phyloP scores from a whole-genome alignment of 2,888 invertebrate genomes.

The Metacarcinus magister region DNA sequence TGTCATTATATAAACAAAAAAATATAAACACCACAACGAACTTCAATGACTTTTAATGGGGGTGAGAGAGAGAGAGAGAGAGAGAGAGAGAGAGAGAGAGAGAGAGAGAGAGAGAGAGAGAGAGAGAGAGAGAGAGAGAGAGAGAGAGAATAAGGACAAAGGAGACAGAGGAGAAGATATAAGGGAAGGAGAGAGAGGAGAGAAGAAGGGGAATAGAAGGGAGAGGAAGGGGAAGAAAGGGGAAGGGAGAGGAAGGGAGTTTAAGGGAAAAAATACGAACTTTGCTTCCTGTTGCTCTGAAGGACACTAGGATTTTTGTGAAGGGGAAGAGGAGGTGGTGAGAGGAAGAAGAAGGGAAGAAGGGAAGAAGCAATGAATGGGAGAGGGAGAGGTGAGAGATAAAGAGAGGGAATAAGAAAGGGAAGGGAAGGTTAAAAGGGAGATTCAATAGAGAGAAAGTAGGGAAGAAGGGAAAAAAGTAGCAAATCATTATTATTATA shows the following conservation, averaged over 20 bases:
- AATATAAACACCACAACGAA: no score
- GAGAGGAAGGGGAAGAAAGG: background rate
- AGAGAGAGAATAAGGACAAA: background rate
- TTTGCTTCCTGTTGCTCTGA: no score
- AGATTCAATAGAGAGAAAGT: background rate
- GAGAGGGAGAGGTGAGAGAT: background rate
- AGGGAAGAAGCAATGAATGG: no score
- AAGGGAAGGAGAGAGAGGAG: background rate
- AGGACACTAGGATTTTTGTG: no score
- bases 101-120: background rate
- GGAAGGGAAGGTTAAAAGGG: background rate
- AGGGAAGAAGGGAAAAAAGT: no score
- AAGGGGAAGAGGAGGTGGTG: no score
- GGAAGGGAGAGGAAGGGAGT: background rate
- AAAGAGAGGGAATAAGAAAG: background rate
- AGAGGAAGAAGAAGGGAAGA: no score
- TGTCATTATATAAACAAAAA: no score
- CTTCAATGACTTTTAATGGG: no score
- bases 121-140: conserved; percentile 30
- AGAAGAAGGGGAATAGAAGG: background rate
- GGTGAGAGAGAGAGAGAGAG: no score
- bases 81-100: background rate
- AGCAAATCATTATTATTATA: background rate
- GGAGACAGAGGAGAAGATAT: no score
- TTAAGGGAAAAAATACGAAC: background rate